Evolutionary conservation across 1,140 invertebrate genomes (phyloP).

Genomic region (Papilio polytes): DNA sequence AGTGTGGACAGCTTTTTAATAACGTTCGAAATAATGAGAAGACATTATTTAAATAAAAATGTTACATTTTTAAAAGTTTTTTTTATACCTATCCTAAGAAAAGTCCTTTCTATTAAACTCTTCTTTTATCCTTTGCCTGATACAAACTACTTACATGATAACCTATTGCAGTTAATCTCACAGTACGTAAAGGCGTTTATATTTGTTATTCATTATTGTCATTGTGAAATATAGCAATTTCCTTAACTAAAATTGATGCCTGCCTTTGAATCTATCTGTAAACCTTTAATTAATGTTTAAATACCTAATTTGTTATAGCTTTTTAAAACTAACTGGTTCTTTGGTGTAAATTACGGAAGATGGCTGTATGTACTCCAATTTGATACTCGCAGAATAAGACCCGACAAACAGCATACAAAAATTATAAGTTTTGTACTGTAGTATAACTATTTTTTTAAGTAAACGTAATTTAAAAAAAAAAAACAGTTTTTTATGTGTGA

Average conservation of each 20-base stretch:
- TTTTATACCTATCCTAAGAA: conserved; percentile 25
- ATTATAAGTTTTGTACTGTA: too few species aligned
- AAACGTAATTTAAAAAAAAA: too few species aligned
- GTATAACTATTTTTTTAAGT: too few species aligned
- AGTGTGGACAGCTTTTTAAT: conserved; percentile 75
- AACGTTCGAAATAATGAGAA: conserved; percentile 69
- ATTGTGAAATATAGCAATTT: neutral
- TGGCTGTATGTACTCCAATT: too few species aligned
- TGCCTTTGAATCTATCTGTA: neutral
- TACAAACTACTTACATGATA: neutral
- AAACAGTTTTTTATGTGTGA: neutral
- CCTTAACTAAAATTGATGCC: neutral
- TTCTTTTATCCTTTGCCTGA: neutral
- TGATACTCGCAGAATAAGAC: too few species aligned
- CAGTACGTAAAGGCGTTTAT: neutral
- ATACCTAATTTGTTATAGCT: too few species aligned
- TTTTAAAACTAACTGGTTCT: too few species aligned
- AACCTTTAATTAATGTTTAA: too few species aligned
- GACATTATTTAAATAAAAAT: conserved; percentile 80
- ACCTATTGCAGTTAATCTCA: neutral
- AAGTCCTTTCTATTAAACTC: neutral
- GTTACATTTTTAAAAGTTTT: conserved; percentile 70
- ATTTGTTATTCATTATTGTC: neutral
- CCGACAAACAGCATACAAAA: too few species aligned
- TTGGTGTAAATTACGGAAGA: too few species aligned